phyloP scores from a whole-genome alignment of 2,113 vertebrate genomes.

The Chrysochloris asiatica region DNA sequence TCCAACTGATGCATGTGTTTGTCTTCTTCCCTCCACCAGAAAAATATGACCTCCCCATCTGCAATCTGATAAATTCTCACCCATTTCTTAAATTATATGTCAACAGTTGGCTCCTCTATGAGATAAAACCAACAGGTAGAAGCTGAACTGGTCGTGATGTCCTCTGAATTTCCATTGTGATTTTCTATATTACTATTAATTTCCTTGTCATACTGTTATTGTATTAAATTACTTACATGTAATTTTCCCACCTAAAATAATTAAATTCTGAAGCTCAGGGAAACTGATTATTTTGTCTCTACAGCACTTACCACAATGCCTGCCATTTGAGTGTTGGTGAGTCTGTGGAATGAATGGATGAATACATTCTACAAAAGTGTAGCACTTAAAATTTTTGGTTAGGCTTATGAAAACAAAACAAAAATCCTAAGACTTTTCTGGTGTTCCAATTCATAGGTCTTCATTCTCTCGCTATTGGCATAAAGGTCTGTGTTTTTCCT shows the following conservation, averaged over 20 bases:
- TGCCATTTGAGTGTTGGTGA: neutral
- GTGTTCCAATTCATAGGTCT: neutral
- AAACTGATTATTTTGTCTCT: neutral
- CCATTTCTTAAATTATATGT: too few species aligned
- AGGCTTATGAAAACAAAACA: conserved; percentile 20
- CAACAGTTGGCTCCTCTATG: too few species aligned
- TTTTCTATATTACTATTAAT: neutral
- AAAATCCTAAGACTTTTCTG: neutral
- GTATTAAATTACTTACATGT: neutral
- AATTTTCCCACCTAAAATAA: neutral
- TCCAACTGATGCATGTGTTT: too few species aligned
- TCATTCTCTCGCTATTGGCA: conserved; percentile 26
- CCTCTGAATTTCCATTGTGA: neutral
- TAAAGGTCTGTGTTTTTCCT: conserved; percentile 35
- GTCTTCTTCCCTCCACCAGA: too few species aligned
- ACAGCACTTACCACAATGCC: neutral
- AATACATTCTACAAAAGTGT: neutral
- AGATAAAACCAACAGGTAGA: too few species aligned
- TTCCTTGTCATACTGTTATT: neutral
- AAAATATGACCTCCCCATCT: too few species aligned
- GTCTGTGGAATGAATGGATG: neutral
- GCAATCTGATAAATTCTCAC: too few species aligned
- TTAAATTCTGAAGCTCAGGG: neutral
- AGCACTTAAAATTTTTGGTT: conserved; percentile 41
- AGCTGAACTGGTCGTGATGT: too few species aligned